Evolutionary conservation across 2,113 vertebrate genomes (phyloP).

Genomic region (Chunga burmeisteri): DNA sequence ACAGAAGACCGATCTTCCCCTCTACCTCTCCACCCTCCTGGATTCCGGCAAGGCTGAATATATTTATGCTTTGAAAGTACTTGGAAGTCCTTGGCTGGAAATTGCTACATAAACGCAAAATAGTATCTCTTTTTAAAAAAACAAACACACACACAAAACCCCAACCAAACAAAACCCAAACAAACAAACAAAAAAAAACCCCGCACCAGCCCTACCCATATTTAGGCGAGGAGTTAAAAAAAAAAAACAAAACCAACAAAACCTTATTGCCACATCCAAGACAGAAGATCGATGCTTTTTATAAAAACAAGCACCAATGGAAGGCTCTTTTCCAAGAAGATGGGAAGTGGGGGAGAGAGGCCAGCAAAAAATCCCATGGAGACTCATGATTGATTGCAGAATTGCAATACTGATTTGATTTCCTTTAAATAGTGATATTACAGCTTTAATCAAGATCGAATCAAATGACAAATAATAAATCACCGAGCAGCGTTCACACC

Average conservation of each 20-base stretch:
- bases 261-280: background rate
- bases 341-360: background rate
- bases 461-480: slow-evolving; percentile 38
- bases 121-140: background rate
- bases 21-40: background rate
- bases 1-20: fast-evolving
- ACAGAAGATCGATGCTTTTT: background rate
- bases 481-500: background rate
- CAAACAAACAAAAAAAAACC: background rate
- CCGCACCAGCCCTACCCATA: no score
- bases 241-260: background rate
- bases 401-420: slow-evolving; percentile 26
- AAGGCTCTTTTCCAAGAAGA: background rate
- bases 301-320: background rate
- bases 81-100: background rate
- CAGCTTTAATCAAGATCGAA: slow-evolving; percentile 54
- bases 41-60: background rate
- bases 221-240: background rate
- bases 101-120: background rate
- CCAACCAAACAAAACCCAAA: no score
- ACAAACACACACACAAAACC: background rate
- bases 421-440: slow-evolving; percentile 43
- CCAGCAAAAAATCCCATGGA: background rate
- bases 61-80: background rate
- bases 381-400: slow-evolving; percentile 31